Percentiles rank a stretch among this genome's conserved stretches.
Evolutionary conservation across 2,113 vertebrate species (phyloP).

Genomic region (Dolichallabes microphthalmus): DNA sequence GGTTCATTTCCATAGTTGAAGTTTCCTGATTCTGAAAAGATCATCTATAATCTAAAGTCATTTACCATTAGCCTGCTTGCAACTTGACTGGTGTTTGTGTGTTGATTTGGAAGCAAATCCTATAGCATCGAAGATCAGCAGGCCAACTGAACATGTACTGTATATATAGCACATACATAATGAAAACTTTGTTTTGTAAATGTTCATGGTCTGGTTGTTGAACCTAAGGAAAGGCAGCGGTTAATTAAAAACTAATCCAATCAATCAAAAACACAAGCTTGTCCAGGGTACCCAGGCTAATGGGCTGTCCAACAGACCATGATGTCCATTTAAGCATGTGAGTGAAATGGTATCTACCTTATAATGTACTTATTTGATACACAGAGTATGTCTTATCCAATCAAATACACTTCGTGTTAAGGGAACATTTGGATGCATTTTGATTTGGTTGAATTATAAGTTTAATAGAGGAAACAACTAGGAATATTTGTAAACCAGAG

Average conservation of each 20-base stretch:
- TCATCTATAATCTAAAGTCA: no score
- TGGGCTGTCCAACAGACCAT: background rate
- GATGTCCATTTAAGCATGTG: background rate
- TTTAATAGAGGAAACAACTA: background rate
- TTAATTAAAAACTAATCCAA: background rate
- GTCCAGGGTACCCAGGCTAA: background rate
- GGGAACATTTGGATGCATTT: background rate
- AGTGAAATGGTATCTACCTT: background rate
- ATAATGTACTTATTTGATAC: background rate
- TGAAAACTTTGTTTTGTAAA: background rate
- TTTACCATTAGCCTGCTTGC: no score
- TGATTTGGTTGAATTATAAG: background rate
- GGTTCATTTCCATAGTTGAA: no score
- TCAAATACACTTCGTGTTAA: background rate
- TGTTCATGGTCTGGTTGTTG: background rate
- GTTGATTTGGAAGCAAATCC: no score
- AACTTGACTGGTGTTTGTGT: no score
- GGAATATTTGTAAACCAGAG: background rate
- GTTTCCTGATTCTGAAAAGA: no score
- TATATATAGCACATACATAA: no score
- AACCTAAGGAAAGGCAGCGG: no score
- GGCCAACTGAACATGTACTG: no score
- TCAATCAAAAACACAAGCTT: constrained; percentile 10
- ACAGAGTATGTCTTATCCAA: background rate
- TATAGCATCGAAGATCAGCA: no score